Evolutionary conservation across 2,888 invertebrate species (phyloP), one percentile per base, ranked within the genome.

Genomic region (Drosophila algonquin): DNA sequence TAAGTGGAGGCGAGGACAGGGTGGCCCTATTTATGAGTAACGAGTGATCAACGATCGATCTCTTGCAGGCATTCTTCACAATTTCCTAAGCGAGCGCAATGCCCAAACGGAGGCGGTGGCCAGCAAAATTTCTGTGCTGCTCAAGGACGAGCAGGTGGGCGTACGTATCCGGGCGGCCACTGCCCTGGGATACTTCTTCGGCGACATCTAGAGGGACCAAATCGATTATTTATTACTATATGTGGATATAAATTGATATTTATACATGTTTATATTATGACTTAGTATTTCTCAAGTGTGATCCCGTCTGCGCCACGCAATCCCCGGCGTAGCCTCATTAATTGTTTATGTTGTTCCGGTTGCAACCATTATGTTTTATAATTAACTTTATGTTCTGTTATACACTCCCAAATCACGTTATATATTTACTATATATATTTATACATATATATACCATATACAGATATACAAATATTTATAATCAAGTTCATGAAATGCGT

Each of bases 111-210:
- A 92, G 62, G 81, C 87, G 16, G 90, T 92, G 46, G 91, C 91
- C 63, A 90, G 87, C 63, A 92, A 92, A 80, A 87, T 92, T 32
- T 90, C 92, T 10, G 73, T 82, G 14, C 76, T 92, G 18, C 85
- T 92, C 3, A 92, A 92, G 76, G 93, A 92, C 74, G 92, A 92
- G 59, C 89, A 89, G 65, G 73, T 89, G 44, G 63, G 79, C 51
- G 92, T 92, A 27, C 85, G 92, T 24, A 73, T 91, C 5, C 90
- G 90, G 62, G 91, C 92, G 1, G 92, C 92, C 3, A 91, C 91
- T n/a, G 92, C 91, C 8, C 68, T 92, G 27, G 92, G 92, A 12
- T 90, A 90, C 63, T 92, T 92, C 77, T 92, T 90, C 81, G 92
- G 92, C 18, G 90, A 92, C 70, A 86, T 92, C 60, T 91, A 78